Percentiles rank a stretch among this genome's conserved stretches.
Conservation (phyloP, 1,140 invertebrate species). For the Bombus breviceps region DNA sequence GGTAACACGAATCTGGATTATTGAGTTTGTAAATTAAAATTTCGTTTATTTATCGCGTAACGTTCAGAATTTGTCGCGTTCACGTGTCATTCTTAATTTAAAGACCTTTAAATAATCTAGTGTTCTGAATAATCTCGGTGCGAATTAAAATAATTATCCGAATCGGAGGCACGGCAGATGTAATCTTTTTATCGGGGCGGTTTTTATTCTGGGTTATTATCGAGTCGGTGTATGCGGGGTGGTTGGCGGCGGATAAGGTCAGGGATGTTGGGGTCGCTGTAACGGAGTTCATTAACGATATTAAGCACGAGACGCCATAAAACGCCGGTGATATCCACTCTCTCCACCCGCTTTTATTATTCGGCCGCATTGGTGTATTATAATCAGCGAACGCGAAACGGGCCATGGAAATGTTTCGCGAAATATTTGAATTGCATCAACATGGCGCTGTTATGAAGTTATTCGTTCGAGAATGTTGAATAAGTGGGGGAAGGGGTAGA, state of each 20-base stretch:
- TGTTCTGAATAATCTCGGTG: neutral
- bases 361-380: neutral
- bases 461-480: slow-evolving; percentile 4
- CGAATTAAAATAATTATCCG: neutral
- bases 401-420: neutral
- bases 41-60: too few relatives aligned
- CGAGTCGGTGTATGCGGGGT: slow-evolving; percentile 19
- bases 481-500: neutral
- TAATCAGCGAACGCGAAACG: too few relatives aligned
- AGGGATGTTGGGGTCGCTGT: slow-evolving; percentile 51
- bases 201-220: slow-evolving; percentile 46
- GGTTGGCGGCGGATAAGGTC: slow-evolving; percentile 47
- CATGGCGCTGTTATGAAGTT: neutral
- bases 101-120: neutral
- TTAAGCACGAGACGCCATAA: slow-evolving; percentile 57
- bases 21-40: too few relatives aligned
- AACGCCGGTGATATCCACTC: slow-evolving; percentile 3
- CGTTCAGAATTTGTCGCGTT: neutral
- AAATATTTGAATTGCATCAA: neutral
- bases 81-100: neutral
- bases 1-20: too few relatives aligned
- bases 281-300: slow-evolving; percentile 66
- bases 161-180: neutral
- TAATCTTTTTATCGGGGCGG: slow-evolving; percentile 45
- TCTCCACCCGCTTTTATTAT: slow-evolving; percentile 45